Conservation (phyloP, 2,113 vertebrate species). For the Shinisaurus crocodilurus region DNA sequence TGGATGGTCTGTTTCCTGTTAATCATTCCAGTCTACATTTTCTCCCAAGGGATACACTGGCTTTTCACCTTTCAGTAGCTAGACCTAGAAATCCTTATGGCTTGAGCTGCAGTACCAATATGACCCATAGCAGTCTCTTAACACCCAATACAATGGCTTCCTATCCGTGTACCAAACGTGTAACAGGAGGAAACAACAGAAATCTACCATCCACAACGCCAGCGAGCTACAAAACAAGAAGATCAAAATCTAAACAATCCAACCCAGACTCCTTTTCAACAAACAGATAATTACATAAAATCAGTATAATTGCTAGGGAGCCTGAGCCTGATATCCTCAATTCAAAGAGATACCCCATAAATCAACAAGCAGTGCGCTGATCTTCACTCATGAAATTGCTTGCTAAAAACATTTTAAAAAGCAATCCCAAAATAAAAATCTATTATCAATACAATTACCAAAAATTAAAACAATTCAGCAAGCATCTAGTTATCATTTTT, state of each 20-base stretch:
- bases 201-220: not conserved
- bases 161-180: not conserved
- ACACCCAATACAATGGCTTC: no score
- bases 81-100: not conserved
- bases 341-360: not conserved
- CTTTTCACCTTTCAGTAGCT: not conserved
- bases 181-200: no score
- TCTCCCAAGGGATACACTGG: not conserved
- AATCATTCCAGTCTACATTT: not conserved
- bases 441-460: not conserved
- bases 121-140: not conserved
- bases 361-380: not conserved
- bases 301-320: not conserved
- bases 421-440: not conserved
- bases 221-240: not conserved
- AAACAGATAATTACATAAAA: not conserved
- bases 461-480: not conserved
- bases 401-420: not conserved
- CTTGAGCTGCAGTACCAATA: not conserved
- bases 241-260: not conserved
- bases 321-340: not conserved
- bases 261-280: not conserved
- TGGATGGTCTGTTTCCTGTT: not conserved
- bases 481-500: constrained; percentile 36
- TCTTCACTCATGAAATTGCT: not conserved